Conservation (phyloP, 2,797 vertebrate genomes). For the Epinephelus awoara region DNA sequence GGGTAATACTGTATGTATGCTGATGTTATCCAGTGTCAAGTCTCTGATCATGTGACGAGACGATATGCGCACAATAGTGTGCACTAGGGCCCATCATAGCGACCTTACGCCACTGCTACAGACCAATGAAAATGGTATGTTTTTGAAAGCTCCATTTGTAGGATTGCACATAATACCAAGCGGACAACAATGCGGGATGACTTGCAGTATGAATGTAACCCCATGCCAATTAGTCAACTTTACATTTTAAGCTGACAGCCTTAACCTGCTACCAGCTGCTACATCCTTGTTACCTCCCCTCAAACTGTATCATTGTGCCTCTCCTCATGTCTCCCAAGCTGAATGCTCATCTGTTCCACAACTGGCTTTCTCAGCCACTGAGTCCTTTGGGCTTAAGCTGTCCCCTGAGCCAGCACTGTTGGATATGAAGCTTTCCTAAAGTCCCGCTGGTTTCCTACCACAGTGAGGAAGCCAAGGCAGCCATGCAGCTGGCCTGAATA, state of each 20-base stretch:
- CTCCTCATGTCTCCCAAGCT: constrained; percentile 46
- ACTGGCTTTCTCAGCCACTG: constrained; percentile 57
- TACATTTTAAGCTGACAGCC: constrained; percentile 57
- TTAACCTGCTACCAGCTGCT: constrained; percentile 64
- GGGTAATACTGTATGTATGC: no score
- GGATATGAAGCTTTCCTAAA: constrained; percentile 62
- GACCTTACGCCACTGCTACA: no score
- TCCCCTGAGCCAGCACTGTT: constrained; percentile 55
- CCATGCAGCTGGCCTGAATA: constrained; percentile 36
- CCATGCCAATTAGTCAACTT: constrained; percentile 53
- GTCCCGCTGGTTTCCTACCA: constrained; percentile 44
- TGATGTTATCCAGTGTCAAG: no score
- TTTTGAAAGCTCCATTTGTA: constrained; percentile 18
- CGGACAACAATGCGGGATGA: constrained; percentile 13
- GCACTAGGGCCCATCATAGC: no score
- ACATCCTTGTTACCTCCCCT: constrained; percentile 47
- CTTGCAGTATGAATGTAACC: constrained; percentile 37
- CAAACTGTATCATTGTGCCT: constrained; percentile 35
- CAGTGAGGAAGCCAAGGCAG: constrained; percentile 36
- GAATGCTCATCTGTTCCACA: constrained; percentile 68
- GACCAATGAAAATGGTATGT: constrained; percentile 2
- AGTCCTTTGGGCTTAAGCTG: constrained; percentile 55
- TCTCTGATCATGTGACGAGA: no score
- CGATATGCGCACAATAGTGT: no score
- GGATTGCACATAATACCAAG: constrained; percentile 15